Percentiles rank a stretch among this genome's conserved stretches.
Conservation (phyloP, 1,140 invertebrate species). For the Drosophila novamexicana region DNA sequence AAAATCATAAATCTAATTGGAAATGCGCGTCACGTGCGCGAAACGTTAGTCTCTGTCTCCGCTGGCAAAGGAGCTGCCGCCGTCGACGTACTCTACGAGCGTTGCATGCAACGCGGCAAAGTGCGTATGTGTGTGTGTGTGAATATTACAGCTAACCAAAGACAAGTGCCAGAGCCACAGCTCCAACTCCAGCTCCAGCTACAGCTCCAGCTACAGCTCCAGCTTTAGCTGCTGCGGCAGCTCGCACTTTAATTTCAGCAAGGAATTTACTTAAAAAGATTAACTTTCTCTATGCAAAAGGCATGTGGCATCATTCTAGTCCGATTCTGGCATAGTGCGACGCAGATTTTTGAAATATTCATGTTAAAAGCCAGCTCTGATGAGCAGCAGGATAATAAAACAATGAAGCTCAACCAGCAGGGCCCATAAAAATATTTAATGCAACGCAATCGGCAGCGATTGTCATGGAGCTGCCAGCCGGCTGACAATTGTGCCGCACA, state of each 20-base stretch:
- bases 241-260: constrained; percentile 62
- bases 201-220: background rate
- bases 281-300: constrained; percentile 74
- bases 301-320: background rate
- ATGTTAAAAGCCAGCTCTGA: constrained; percentile 51
- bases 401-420: constrained; percentile 66
- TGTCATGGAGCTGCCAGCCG: constrained; percentile 55
- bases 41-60: constrained; percentile 73
- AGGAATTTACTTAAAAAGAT: constrained; percentile 79
- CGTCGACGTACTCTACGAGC: constrained; percentile 34
- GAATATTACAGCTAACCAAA: constrained; percentile 35
- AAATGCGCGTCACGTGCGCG: constrained; percentile 77
- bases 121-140: constrained; percentile 18
- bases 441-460: constrained; percentile 58
- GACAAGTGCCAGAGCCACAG: background rate
- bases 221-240: background rate
- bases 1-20: constrained; percentile 81
- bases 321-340: constrained; percentile 40
- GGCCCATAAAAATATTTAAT: constrained; percentile 79
- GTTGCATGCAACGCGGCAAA: constrained; percentile 42
- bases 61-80: constrained; percentile 68
- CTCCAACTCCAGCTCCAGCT: constrained; percentile 4
- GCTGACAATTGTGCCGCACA: constrained; percentile 62
- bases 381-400: constrained; percentile 66
- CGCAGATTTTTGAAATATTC: constrained; percentile 71